Evolutionary conservation across 2,797 vertebrate species (phyloP), one percentile per base, ranked within the genome.

Genomic region (Bradypodion ventrale): DNA sequence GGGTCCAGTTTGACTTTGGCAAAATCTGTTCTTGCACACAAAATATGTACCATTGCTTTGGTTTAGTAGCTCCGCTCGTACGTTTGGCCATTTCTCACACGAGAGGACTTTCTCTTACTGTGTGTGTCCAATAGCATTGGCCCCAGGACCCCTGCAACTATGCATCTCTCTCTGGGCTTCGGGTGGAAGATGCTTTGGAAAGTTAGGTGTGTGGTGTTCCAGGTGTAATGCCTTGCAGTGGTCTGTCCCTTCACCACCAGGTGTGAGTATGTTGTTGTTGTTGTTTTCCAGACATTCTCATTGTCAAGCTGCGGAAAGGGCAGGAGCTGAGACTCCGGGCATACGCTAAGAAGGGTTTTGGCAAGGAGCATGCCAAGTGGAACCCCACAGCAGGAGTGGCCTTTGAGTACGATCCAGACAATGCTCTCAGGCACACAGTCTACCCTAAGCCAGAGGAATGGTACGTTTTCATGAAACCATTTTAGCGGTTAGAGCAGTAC

Each of bases 291-390:
- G 99, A 99, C 85, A 99, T 99, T 90, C 95, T 99, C 84, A 95
- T 99, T 0, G 99, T 99, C 90, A 99, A 99, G 93, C 96, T 99
- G 37, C 96, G 99, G 49, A 99, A 99, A 93, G 98, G 99, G 13
- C 99, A 99, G 94, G 98, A 99, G 86, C 96, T 99, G 85, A 96
- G 97, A 1, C 97, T 99, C 70, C 90, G 97, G 59, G 99, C 99
- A 0, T 99, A 98, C 0, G 98, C 99, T 76, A 99, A 99, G 94
- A 99, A 99, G 94, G 99, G 99, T 70, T 99, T 99, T 10, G 99
- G 98, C 69, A 99, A 99, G 92, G 99, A 99, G 35, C 99, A 99
- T 0, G 98, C 99, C 90, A 99, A 99, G 93, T 99, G 99, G 99
- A 99, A 99, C 93, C 99, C 99, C 2, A 99, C 99, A 0, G 99